phyloP scores from a whole-genome alignment of 1,140 invertebrate species.

The Scaptomyza hsui region DNA sequence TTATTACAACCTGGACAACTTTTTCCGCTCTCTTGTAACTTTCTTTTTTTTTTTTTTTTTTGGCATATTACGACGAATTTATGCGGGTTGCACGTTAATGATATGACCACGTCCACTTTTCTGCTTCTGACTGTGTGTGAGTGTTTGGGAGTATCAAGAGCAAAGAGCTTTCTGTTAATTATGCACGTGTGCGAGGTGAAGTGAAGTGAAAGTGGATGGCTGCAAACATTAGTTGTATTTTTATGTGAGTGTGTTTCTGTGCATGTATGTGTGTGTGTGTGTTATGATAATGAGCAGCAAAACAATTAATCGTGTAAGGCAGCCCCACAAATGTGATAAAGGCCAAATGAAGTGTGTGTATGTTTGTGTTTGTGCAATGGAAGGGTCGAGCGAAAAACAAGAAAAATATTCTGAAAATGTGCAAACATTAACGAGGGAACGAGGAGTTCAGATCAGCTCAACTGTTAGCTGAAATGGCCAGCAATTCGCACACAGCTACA shows the following conservation, averaged over 20 bases:
- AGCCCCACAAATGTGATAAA: constrained; percentile 46
- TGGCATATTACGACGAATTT: constrained; percentile 61
- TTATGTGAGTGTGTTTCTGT: constrained; percentile 24
- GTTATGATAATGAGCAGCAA: constrained; percentile 72
- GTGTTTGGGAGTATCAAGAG: background rate
- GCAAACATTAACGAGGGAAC: constrained; percentile 54
- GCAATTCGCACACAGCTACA: constrained; percentile 2
- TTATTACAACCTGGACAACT: background rate
- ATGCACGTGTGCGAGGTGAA: constrained; percentile 55
- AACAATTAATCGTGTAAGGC: constrained; percentile 72
- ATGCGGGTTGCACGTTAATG: constrained; percentile 73
- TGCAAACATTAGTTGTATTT: constrained; percentile 58
- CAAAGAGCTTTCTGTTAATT: constrained; percentile 53
- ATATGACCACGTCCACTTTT: constrained; percentile 53
- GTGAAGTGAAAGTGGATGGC: background rate
- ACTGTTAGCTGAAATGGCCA: constrained; percentile 46
- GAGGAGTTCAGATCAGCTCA: constrained; percentile 19
- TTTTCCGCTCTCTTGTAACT: constrained; percentile 1
- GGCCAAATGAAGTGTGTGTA: constrained; percentile 60
- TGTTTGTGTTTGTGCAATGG: constrained; percentile 13
- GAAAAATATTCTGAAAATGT: constrained; percentile 62
- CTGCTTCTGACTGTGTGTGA: background rate
- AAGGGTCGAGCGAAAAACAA: constrained; percentile 23
- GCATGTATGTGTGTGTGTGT: constrained; percentile 33
- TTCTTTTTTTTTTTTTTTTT: constrained; percentile 23